These are phyloP conservation scores for Meda fulgida DNA, from an alignment of 2,797 vertebrate genomes.

Conservation along the genomic window DNA sequence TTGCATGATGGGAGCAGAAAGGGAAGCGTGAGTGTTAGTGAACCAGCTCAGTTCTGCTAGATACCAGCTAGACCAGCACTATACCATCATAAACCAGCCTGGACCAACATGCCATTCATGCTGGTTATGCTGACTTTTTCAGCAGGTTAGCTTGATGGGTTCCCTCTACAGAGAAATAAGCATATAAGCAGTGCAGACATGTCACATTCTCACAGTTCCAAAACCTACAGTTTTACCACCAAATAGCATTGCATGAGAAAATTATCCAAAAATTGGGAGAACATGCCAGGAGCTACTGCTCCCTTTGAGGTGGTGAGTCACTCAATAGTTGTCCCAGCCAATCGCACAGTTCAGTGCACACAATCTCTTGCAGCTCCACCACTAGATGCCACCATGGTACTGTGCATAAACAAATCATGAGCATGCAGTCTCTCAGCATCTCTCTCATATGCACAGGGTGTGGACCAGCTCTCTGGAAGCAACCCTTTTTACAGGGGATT, in stretches of 20 bases:
- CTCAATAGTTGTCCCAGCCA: not conserved
- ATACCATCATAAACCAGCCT: not conserved
- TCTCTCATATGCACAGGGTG: not conserved
- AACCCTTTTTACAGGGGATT: not conserved
- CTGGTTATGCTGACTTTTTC: not conserved
- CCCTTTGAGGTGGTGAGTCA: not conserved
- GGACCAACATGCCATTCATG: not conserved
- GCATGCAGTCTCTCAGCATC: not conserved
- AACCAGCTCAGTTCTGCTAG: not conserved
- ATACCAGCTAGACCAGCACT: not conserved
- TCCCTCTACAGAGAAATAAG: not conserved
- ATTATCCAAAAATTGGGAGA: not conserved
- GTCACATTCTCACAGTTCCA: not conserved
- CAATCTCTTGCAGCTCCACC: not conserved
- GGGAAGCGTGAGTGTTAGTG: not conserved
- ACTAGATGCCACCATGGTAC: slow-evolving; percentile 16
- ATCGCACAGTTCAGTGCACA: not conserved
- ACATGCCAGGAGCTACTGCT: not conserved
- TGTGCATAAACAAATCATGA: not conserved
- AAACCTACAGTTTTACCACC: not conserved
- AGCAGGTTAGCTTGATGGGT: not conserved
- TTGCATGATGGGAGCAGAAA: not conserved
- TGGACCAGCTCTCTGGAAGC: not conserved
- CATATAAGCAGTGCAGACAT: not conserved
- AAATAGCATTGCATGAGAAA: not conserved